Evolutionary conservation across 2,113 vertebrate species (phyloP).

Genomic region (Rhinoptilus africanus): DNA sequence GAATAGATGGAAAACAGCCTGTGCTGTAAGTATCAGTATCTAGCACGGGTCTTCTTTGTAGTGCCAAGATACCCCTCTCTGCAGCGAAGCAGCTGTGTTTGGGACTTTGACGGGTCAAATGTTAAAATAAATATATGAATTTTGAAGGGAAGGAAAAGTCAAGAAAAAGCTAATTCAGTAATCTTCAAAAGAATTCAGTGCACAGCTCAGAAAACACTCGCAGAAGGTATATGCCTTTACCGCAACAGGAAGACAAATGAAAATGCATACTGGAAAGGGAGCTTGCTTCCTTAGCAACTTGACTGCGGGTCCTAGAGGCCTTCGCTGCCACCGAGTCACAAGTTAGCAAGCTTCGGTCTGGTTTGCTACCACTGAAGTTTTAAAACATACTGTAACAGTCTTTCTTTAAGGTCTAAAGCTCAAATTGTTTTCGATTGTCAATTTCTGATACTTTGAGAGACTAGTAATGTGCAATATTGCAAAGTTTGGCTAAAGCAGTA

Average conservation of each 20-base stretch:
- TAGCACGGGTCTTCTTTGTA: not conserved
- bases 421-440: fast-evolving
- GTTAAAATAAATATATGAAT: not conserved
- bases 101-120: not conserved
- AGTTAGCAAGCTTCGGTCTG: not conserved
- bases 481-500: not conserved
- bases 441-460: not conserved
- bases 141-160: not conserved
- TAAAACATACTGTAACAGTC: not conserved
- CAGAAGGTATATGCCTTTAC: not conserved
- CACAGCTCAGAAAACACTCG: not conserved
- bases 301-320: not conserved
- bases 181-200: not conserved
- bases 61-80: not conserved
- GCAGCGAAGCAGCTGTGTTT: not conserved
- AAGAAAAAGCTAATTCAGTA: not conserved
- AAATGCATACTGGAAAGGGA: not conserved
- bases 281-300: not conserved
- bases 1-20: not conserved
- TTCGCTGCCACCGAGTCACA: not conserved
- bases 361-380: not conserved
- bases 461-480: not conserved
- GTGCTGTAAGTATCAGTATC: not conserved
- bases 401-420: not conserved
- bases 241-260: not conserved